Evolutionary conservation across 1,140 invertebrate species (phyloP), one percentile per base, ranked within the genome.

Genomic region (Drosophila mojavensis): DNA sequence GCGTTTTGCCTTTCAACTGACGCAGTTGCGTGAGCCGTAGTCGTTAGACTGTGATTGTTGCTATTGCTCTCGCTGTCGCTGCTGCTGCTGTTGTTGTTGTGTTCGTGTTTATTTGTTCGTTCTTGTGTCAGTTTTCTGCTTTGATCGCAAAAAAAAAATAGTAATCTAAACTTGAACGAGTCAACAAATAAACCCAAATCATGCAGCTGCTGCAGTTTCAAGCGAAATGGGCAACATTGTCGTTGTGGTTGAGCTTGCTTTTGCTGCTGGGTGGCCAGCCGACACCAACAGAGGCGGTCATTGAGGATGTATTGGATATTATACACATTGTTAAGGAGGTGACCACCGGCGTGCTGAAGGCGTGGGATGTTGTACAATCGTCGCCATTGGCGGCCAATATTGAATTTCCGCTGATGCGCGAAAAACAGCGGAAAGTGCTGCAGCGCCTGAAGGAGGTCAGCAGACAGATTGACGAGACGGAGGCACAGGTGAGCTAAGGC

Each of bases 241-340:
- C 53, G 36, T 7, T 59, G 20, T 26, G 67, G 5, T 26, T 85
- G 20, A 4, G 63, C 4, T 13, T 91, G 3, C 45, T 67, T 33
- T 45, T 56, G 10, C 24, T 50, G 1, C 15, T 59, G 17, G 51
- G 36, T 20, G 61, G 64, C 1, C 50, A 48, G 20, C 74, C 86
- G 13, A 69, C 68, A 43, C 88, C 78, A 24, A 70, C 89, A 6
- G 91, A 56, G 65, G 92, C 92, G 6, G 59, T 94, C 20, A 92
- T 95, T 5, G 93, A 94, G 56, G 94, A 95, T 53, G 93, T 94
- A 0, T 73, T 94, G 7, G 95, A 96, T 68, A 92, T 96, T 0
- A 75, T 96, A 1, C 92, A 93, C 71, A 92, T 95, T 5, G 93
- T 94, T 9, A 94, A 94, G 54, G 94, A 95, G 58, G 93, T 95